Conservation (phyloP, 2,888 invertebrate genomes). For the Apeira syringaria region DNA sequence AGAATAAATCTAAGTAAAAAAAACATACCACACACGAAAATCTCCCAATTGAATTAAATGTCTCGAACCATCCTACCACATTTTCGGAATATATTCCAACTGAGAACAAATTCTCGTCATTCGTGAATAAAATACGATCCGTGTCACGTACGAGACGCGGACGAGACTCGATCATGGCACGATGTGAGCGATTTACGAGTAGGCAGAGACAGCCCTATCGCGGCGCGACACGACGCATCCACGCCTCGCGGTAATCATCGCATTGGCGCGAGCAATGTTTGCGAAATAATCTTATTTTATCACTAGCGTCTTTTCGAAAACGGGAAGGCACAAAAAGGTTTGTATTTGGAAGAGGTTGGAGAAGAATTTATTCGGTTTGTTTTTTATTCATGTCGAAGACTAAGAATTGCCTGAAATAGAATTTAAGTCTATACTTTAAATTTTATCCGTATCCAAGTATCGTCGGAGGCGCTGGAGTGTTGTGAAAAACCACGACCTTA, state of each 20-base stretch:
- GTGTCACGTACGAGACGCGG: constrained; percentile 9
- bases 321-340: no score
- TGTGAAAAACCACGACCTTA: no score
- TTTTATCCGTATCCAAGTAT: no score
- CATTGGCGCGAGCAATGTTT: constrained; percentile 1
- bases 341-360: no score
- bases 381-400: no score
- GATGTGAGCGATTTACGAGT: constrained; percentile 15
- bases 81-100: constrained; percentile 7
- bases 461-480: no score
- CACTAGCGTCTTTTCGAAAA: no score
- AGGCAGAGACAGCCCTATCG: constrained; percentile 11
- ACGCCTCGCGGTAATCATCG: constrained; percentile 11
- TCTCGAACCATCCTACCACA: constrained; percentile 9
- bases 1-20: not conserved
- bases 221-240: not conserved
- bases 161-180: constrained; percentile 12
- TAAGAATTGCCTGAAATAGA: no score
- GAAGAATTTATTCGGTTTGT: no score
- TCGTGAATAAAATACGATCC: constrained; percentile 19
- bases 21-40: not conserved
- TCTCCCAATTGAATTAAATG: constrained; percentile 15
- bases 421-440: no score
- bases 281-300: constrained; percentile 1
- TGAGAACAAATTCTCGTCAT: constrained; percentile 6